Conservation (phyloP, 2,888 invertebrate species). For the Caenorhabditis uteleia region DNA sequence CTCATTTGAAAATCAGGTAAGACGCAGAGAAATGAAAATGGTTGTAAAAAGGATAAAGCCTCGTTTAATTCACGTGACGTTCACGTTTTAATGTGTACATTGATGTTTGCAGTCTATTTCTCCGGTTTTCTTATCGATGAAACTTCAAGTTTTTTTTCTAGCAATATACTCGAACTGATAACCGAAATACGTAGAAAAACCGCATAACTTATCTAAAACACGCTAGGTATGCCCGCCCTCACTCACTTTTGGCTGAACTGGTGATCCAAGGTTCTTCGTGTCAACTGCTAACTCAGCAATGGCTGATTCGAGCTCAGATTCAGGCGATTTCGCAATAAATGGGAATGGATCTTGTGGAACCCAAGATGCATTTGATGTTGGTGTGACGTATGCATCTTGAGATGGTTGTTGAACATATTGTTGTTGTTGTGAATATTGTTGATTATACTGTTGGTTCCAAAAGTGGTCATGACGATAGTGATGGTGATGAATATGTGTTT, state of each 20-base stretch:
- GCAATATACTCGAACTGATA: no score
- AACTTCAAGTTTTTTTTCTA: no score
- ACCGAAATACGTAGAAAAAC: no score
- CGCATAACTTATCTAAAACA: background rate
- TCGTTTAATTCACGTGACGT: no score
- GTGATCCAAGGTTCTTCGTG: background rate
- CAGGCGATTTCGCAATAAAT: background rate
- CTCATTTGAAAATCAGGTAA: background rate
- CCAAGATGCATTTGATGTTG: conserved; percentile 2
- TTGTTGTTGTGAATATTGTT: conserved; percentile 1
- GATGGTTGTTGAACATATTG: background rate
- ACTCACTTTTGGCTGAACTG: conserved; percentile 4
- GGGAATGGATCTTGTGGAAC: conserved; percentile 30
- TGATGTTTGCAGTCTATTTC: no score
- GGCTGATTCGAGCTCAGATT: conserved; percentile 2
- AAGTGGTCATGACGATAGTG: conserved; percentile 6
- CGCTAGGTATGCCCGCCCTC: background rate
- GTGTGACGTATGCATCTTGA: background rate
- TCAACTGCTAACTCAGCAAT: conserved; percentile 4
- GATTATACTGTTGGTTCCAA: conserved; percentile 2
- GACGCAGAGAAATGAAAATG: background rate
- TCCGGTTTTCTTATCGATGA: no score
- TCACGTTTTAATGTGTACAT: no score
- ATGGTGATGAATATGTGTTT: background rate
- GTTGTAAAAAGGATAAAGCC: no score